Conservation (phyloP, 2,113 vertebrate species). For the Rhinichthys klamathensis region DNA sequence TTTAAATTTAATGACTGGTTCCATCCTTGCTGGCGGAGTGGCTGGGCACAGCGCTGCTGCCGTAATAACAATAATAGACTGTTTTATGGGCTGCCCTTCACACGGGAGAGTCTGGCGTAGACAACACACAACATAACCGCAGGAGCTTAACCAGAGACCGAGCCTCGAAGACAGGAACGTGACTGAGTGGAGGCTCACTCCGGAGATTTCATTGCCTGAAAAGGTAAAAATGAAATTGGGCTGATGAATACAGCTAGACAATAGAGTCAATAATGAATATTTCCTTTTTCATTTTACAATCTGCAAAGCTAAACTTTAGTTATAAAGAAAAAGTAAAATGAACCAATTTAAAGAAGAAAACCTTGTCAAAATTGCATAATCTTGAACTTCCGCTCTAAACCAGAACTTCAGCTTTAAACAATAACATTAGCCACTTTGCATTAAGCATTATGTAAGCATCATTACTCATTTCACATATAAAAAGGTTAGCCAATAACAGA, state of each 20-base stretch:
- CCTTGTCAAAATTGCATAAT: neutral
- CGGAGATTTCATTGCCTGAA: neutral
- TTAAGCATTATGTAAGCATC: neutral
- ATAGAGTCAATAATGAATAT: neutral
- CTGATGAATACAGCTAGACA: neutral
- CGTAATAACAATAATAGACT: slow-evolving; percentile 77
- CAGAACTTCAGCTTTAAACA: neutral
- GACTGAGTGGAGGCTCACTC: neutral
- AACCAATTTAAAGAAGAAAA: neutral
- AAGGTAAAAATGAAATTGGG: neutral
- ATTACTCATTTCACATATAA: neutral
- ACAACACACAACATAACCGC: slow-evolving; percentile 54
- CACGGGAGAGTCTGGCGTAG: slow-evolving; percentile 48
- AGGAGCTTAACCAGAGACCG: slow-evolving; percentile 42
- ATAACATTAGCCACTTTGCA: neutral
- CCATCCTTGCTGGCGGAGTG: slow-evolving; percentile 62
- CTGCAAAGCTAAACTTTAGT: neutral
- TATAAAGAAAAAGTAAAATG: neutral
- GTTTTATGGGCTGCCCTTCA: slow-evolving; percentile 71
- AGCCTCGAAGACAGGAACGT: neutral
- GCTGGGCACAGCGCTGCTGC: slow-evolving; percentile 64
- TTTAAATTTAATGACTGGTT: slow-evolving; percentile 78
- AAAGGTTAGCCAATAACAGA: neutral
- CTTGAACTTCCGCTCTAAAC: neutral
- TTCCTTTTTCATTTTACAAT: slow-evolving; percentile 18